Evolutionary conservation across 2,797 vertebrate species (phyloP).

Genomic region (Lepilemur septentrionalis): DNA sequence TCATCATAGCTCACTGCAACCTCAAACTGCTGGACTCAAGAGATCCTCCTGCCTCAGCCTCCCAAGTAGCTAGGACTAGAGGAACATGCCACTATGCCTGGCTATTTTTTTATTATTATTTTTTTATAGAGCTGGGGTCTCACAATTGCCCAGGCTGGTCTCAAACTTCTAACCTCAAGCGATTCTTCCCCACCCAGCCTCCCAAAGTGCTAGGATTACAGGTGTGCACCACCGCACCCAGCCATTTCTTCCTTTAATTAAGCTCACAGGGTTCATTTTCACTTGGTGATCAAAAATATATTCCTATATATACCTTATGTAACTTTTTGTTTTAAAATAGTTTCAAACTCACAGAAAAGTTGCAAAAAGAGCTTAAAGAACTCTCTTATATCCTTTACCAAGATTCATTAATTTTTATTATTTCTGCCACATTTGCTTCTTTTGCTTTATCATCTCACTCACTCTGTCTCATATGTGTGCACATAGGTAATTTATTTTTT

Average conservation of each 20-base stretch:
- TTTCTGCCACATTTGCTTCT: neutral
- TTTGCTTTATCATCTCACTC: neutral
- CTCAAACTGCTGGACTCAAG: neutral
- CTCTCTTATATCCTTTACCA: neutral
- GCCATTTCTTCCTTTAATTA: constrained; percentile 2
- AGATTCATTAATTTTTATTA: neutral
- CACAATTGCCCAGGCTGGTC: neutral
- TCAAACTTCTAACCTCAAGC: neutral
- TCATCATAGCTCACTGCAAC: neutral
- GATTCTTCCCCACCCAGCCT: neutral
- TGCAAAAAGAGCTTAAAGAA: neutral
- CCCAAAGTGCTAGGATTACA: neutral
- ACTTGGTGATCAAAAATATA: constrained; percentile 11
- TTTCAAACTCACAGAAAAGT: neutral
- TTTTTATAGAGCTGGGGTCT: neutral
- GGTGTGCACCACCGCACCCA: neutral
- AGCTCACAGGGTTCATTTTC: neutral
- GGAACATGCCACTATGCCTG: neutral
- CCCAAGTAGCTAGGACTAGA: neutral
- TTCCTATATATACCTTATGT: neutral
- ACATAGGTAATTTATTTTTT: constrained; percentile 1
- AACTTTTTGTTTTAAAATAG: constrained; percentile 11
- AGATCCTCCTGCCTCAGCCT: neutral
- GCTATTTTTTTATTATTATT: neutral
- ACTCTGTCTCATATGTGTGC: neutral